phyloP scores from a whole-genome alignment of 1,140 invertebrate genomes.

The Neodiprion virginianus region DNA sequence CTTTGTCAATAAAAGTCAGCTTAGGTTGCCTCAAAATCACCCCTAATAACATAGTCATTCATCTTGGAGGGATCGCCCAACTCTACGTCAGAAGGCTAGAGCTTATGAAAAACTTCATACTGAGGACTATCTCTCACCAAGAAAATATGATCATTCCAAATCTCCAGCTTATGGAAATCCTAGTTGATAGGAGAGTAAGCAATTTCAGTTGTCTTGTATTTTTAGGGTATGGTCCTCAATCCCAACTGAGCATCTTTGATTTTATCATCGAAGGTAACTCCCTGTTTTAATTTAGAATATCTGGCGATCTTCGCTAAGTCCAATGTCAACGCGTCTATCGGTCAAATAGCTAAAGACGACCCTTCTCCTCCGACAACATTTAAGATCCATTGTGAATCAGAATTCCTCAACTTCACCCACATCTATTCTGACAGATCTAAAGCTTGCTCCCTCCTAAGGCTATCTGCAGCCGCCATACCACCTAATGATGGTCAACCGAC shows the following conservation, averaged over 20 bases:
- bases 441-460: neutral
- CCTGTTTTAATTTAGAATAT: too few species aligned
- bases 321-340: neutral
- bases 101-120: slow-evolving; percentile 2
- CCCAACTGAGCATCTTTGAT: too few species aligned
- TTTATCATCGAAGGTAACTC: too few species aligned
- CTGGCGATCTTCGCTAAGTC: too few species aligned
- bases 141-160: neutral
- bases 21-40: slow-evolving; percentile 7
- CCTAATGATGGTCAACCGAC: neutral
- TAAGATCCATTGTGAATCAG: neutral
- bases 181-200: too few species aligned
- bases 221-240: too few species aligned
- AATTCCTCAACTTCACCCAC: neutral
- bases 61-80: neutral
- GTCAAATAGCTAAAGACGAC: neutral
- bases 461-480: neutral
- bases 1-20: neutral
- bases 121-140: neutral
- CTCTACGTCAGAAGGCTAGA: neutral
- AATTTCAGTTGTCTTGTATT: too few species aligned
- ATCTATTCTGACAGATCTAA: neutral
- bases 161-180: neutral
- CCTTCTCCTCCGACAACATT: neutral
- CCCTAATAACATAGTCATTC: slow-evolving; percentile 3